Evolutionary conservation across 2,888 invertebrate genomes (phyloP), one percentile per base, ranked within the genome.

Genomic region (Aleiodes leptofemur): DNA sequence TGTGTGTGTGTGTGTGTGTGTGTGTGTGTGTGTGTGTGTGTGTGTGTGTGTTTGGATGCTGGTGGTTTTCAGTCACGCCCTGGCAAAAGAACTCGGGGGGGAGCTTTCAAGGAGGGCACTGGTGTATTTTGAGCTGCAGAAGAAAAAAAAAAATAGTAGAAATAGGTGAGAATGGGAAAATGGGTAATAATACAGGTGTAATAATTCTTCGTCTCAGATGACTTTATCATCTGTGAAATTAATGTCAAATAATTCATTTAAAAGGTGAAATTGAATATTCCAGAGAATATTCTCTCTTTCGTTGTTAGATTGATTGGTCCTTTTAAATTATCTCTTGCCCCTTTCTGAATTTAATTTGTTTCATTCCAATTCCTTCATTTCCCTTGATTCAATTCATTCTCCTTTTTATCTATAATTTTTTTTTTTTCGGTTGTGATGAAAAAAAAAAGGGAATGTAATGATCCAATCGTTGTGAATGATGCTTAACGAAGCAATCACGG

Each of bases 41-140:
- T 78, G 78, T 75, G 66, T 43, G 76, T 79, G 78, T 85, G 86
- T 88, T 88, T 86, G 86, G 84, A 84, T 83, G 83, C 82, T 81
- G 83, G 87, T 85, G 88, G 87, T 88, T 89, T 88, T 85, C 85
- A 85, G 88, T 89, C 88, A 89, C 88, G 88, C 88, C 88, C 86
- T 84, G 83, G 74, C 82, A 80, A 77, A 69, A 72, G 75, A 78
- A 72, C 76, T 72, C 72, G 76, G 56, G 69, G 72, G 78, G 77
- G 23, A n/a, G 75, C 72, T 69, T 70, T 53, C 64, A 57, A 48
- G 16, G 51, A 61, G 64, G 75, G 70, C 48, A 70, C 56, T 57
- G 38, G 64, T 64, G 23, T 64, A 48, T 64, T 56, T 64, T 43
- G 38, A 43, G 43, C 7, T 43, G 43, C 23, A 29, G 61, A 56